These are phyloP conservation scores for Therioaphis trifolii DNA, from an alignment of 2,888 invertebrate species.

Conservation along the genomic window DNA sequence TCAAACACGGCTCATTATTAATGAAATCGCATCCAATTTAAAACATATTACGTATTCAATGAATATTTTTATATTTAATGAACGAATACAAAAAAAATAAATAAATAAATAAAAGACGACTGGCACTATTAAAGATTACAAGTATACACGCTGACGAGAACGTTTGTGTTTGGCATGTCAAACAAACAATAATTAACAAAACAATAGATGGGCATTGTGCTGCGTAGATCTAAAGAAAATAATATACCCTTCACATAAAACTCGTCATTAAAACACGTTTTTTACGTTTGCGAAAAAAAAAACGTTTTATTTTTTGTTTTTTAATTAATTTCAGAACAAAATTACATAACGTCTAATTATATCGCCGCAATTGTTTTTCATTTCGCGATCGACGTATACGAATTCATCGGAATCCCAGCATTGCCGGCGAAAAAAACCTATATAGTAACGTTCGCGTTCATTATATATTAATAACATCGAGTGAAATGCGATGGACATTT, in stretches of 20 bases:
- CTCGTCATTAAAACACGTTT: conserved; percentile 42
- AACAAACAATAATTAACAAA: conserved; percentile 51
- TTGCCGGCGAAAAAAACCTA: neutral
- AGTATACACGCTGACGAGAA: conserved; percentile 5
- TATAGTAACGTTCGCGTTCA: neutral
- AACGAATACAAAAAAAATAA: conserved; percentile 8
- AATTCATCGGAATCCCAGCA: neutral
- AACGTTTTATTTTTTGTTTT: conserved; percentile 22
- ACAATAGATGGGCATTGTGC: conserved; percentile 27
- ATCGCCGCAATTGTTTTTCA: neutral
- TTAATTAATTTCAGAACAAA: conserved; percentile 6
- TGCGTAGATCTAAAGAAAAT: conserved; percentile 32
- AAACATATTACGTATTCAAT: conserved; percentile 10
- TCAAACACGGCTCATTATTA: neutral
- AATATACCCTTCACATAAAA: conserved; percentile 38
- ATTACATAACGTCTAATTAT: conserved; percentile 23
- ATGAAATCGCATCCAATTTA: neutral
- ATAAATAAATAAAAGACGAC: conserved; percentile 11
- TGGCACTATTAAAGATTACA: neutral
- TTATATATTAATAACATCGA: neutral
- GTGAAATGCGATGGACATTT: neutral
- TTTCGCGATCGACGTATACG: neutral
- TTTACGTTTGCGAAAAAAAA: conserved; percentile 9
- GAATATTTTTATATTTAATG: conserved; percentile 31
- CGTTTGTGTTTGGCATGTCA: conserved; percentile 10